Base-by-base conservation (phyloP, 2,113 vertebrate genomes). In the Crypturellus undulatus region DNA sequence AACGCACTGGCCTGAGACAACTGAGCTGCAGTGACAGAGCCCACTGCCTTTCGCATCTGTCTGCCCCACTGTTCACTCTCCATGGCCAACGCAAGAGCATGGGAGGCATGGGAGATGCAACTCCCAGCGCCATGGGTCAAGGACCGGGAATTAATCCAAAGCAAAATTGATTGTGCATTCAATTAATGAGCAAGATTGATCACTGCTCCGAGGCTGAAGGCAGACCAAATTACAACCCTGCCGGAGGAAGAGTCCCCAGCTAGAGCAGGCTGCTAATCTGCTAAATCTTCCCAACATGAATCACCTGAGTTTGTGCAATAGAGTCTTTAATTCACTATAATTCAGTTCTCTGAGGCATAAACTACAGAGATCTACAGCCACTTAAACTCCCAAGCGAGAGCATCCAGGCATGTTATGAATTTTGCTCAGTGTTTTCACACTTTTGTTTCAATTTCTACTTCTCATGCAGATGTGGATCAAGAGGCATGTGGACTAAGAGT, bases 261-360 rank as follows among this genome's bases (percentile, higher is more conserved):
- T 70, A 85, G 72, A 88, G 51, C 25, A 93, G 12, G 34, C 72
- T 89, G 54, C 42, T 87, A 71, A 89, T 84, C 73, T 0, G 51
- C 93, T 96, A 94, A 92, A 84, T 79, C 91, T 92, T 90, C 52
- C 70, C 92, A 49, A 25, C 78, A 93, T 93, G 73, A 96, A 94
- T 96, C 92, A 96, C 84, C 32, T 58, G 62, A 58, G 84, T 77
- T 94, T 89, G 91, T 89, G 92, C 75, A 92, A 67, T 70, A 84
- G 75, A 82, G 92, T 93, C 90, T 84, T 96, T 93, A 94, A 95
- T 89, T 95, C 94, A 95, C 91, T 77, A 40, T 94, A 93, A 93
- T 93, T 94, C 94, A 95, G 89, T 87, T 92, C 94, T 91, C 84
- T 0, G 0, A 82, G 94, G 91, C 73, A 91, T 93, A 94, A 95